Conservation (phyloP, 2,797 vertebrate genomes). For the Rallus crepitans region DNA sequence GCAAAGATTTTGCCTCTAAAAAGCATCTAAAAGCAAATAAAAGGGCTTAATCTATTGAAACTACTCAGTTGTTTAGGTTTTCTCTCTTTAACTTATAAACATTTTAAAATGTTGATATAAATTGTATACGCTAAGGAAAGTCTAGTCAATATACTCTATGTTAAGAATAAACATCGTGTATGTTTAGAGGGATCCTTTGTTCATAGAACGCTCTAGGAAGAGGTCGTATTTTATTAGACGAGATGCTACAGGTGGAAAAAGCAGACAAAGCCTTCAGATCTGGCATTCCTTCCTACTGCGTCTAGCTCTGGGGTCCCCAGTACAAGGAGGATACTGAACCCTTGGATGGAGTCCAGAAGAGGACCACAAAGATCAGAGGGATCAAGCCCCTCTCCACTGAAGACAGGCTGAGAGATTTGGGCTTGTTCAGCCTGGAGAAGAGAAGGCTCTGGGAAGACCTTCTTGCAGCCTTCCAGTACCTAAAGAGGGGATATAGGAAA, state of each 20-base stretch:
- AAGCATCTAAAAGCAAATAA: slow-evolving; percentile 1
- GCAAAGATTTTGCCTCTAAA: not conserved
- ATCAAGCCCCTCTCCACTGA: too few species aligned
- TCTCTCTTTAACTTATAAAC: slow-evolving; percentile 3
- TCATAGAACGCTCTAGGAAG: not conserved
- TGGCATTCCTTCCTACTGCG: not conserved
- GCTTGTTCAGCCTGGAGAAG: too few species aligned
- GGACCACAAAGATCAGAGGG: too few species aligned
- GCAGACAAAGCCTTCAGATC: not conserved
- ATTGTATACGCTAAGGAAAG: not conserved
- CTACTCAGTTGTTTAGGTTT: not conserved
- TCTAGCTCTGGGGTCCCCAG: too few species aligned
- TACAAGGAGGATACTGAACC: too few species aligned
- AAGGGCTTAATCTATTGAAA: slow-evolving; percentile 9
- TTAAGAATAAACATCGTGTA: too few species aligned
- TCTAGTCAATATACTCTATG: not conserved
- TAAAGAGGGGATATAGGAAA: too few species aligned
- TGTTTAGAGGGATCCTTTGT: not conserved
- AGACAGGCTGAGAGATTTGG: too few species aligned
- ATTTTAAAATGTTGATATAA: not conserved
- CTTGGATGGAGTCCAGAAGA: too few species aligned
- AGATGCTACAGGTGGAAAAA: not conserved
- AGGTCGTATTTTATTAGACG: not conserved
- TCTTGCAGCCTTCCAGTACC: too few species aligned
- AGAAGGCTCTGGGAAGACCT: too few species aligned